Percentiles rank a stretch among this genome's conserved stretches.
Evolutionary conservation across 2,888 invertebrate genomes (phyloP).

Genomic region (Drosophila meridiana): DNA sequence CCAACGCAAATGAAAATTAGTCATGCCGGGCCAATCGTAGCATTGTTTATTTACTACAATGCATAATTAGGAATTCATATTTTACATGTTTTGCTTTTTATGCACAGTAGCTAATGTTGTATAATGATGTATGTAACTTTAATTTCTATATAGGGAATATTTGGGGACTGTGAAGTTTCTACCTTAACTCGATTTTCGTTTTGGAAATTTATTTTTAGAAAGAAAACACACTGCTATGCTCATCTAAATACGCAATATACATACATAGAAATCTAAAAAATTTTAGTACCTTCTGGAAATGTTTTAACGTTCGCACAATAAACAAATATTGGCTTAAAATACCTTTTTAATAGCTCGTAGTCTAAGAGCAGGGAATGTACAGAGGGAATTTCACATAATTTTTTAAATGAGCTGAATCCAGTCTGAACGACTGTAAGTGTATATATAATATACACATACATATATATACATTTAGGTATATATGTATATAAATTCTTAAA

Average conservation of each 20-base stretch:
- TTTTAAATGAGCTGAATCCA: too few relatives aligned
- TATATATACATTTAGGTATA: too few relatives aligned
- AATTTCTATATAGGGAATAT: not conserved
- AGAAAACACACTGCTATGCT: not conserved
- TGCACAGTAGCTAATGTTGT: not conserved
- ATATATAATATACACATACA: too few relatives aligned
- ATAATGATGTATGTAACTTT: not conserved
- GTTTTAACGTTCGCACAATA: constrained; percentile 1
- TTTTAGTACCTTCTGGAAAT: constrained; percentile 1
- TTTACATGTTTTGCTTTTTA: not conserved
- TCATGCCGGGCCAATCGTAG: not conserved
- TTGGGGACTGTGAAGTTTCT: not conserved
- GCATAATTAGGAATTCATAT: not conserved
- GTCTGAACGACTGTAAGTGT: too few relatives aligned
- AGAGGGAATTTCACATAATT: not conserved
- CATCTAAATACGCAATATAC: not conserved
- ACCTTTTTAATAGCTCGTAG: not conserved
- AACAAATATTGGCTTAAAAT: not conserved
- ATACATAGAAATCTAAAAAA: not conserved
- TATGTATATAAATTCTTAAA: too few relatives aligned
- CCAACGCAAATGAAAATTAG: not conserved
- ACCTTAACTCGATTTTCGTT: not conserved
- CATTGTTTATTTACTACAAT: not conserved
- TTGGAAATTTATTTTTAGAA: constrained; percentile 1
- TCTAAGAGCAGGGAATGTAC: not conserved